Percentiles rank a stretch among this genome's conserved stretches.
Evolutionary conservation across 2,113 vertebrate genomes (phyloP).

Genomic region (Platysternon megacephalum): DNA sequence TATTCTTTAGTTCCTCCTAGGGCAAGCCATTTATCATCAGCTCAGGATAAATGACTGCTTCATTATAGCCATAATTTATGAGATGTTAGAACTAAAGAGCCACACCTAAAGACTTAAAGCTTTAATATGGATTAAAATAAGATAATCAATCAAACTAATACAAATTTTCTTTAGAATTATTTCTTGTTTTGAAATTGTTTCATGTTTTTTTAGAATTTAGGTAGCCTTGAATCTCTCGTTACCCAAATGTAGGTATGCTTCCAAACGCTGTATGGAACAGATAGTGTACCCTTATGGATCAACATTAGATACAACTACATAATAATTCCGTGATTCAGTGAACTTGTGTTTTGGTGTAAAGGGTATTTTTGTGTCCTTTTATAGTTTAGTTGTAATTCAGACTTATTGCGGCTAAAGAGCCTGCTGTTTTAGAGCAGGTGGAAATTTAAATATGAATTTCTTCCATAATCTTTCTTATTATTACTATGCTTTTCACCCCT

Average conservation of each 20-base stretch:
- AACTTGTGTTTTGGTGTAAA: background rate
- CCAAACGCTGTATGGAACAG: slow-evolving; percentile 35
- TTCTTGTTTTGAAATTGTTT: slow-evolving; percentile 78
- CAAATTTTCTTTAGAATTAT: slow-evolving; percentile 81
- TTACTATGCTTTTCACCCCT: background rate
- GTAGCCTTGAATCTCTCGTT: slow-evolving; percentile 57
- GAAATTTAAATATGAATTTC: background rate
- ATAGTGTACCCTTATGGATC: slow-evolving; percentile 13
- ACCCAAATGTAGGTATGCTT: background rate
- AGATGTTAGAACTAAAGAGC: slow-evolving; percentile 88
- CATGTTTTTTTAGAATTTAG: slow-evolving; percentile 54
- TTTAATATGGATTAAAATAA: slow-evolving; percentile 89
- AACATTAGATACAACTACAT: slow-evolving; percentile 6
- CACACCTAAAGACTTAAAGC: slow-evolving; percentile 89
- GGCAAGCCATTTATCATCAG: slow-evolving; percentile 89
- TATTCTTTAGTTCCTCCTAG: slow-evolving; percentile 88
- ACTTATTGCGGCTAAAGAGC: background rate
- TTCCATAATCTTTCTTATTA: background rate
- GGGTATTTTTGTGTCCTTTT: background rate
- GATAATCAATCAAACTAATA: slow-evolving; percentile 87
- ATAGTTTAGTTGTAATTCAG: background rate
- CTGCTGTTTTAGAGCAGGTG: background rate
- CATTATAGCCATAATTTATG: slow-evolving; percentile 91
- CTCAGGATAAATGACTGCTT: slow-evolving; percentile 91
- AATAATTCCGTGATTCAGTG: background rate